Base-by-base conservation (phyloP, 2,113 vertebrate species). In the Actenoides hombroni region DNA sequence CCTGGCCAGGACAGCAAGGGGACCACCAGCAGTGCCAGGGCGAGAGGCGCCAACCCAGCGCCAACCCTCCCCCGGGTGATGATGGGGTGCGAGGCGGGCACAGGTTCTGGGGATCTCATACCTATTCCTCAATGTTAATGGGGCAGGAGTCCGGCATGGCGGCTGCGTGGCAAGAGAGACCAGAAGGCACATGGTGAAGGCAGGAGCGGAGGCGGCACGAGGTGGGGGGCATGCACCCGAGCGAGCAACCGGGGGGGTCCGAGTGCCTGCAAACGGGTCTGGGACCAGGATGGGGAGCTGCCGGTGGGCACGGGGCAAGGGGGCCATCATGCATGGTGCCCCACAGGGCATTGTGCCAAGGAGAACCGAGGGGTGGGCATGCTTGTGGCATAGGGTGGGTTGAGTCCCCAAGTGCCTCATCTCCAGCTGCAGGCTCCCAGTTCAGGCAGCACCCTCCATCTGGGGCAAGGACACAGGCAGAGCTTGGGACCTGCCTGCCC, bases 41-140 rank as follows among this genome's bases (percentile, higher is more conserved):
- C 0, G 2, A 67, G 40, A 63, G 74, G n/a, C 2, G 7, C 63
- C 46, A 77, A 75, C 61, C 61, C 49, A 67, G n/a, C 2, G 5
- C 59, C 56, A 75, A 82, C 64, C 63, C 48, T 16, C 48, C 56
- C 42, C 5, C 0, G 2, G 64, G 77, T 17, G 28, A 35, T 14
- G 16, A 88, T 0, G 3, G 74, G 63, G n/a, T n/a, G 2, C 4
- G 16, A 61, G 78, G 88, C 1, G 4, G 75, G 69, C 11, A 24
- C 86, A 56, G 91, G 82, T 88, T 85, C 57, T 70, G 94, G 54
- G 90, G 60, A 75, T 87, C 92, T 98, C 99, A 97, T 98, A 99
- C 99, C 99, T 99, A 99, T 98, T 99, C 98, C 95, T 99, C 99
- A 99, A 98, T 98, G 98, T 98, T 98, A 98, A 99, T 98, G 97